These are phyloP conservation scores for Gadopsis marmoratus DNA, from an alignment of 2,797 vertebrate species.

Conservation along the genomic window DNA sequence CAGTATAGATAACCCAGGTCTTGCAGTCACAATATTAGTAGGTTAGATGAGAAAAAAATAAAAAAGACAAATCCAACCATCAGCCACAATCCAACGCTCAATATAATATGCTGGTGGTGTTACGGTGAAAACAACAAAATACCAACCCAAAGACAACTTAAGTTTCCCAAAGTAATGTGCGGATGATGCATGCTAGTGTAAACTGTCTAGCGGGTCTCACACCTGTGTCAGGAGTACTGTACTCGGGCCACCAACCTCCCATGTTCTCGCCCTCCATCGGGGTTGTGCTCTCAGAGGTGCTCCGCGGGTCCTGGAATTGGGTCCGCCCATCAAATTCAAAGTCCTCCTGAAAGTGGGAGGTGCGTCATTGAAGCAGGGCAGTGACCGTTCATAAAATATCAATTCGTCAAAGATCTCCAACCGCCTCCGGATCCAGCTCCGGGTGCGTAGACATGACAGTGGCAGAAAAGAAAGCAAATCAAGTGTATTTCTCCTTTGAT, in stretches of 20 bases:
- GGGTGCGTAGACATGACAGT: neutral
- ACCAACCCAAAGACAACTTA: constrained; percentile 51
- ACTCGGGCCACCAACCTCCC: constrained; percentile 99
- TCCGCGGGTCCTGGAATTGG: constrained; percentile 82
- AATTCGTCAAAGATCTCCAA: neutral
- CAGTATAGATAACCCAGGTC: neutral
- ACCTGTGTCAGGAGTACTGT: constrained; percentile 93
- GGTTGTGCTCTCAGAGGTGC: constrained; percentile 82
- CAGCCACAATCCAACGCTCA: constrained; percentile 54
- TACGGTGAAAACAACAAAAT: constrained; percentile 54
- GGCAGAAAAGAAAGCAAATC: neutral
- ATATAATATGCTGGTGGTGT: constrained; percentile 39
- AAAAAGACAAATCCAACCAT: constrained; percentile 38
- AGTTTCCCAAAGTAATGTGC: constrained; percentile 49
- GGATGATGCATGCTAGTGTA: constrained; percentile 88
- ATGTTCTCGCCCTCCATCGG: constrained; percentile 93
- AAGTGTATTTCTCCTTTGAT: neutral
- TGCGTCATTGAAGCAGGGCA: rapidly evolving
- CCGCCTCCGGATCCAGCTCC: neutral
- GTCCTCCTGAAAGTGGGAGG: constrained; percentile 83
- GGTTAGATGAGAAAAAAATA: constrained; percentile 35
- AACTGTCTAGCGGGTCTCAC: constrained; percentile 90
- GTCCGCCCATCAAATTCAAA: constrained; percentile 86
- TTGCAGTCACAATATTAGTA: neutral
- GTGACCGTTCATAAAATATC: neutral